phyloP scores from a whole-genome alignment of 2,797 vertebrate species.

The Pipistrellus pipistrellus region DNA sequence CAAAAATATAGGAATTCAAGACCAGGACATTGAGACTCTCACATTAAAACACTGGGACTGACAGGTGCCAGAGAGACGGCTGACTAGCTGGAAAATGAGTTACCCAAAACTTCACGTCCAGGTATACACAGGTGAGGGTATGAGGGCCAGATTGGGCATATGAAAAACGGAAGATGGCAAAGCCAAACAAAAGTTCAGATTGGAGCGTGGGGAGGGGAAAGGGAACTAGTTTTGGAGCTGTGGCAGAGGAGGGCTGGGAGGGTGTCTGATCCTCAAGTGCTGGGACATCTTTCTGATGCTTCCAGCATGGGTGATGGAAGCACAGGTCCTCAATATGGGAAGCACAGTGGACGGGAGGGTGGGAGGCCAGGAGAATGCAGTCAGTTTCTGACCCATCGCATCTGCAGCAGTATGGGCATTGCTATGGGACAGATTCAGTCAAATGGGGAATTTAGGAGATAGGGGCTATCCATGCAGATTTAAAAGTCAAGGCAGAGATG shows the following conservation, averaged over 20 bases:
- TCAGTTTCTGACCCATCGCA: background rate
- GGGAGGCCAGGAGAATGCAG: background rate
- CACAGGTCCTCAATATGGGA: no score
- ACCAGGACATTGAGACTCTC: background rate
- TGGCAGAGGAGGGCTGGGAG: background rate
- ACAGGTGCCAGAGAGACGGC: background rate
- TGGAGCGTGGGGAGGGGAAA: background rate
- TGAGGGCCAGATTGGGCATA: background rate
- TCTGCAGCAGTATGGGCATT: background rate
- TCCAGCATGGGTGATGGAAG: background rate
- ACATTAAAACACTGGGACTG: background rate
- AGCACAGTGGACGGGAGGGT: background rate
- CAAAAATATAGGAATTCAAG: background rate
- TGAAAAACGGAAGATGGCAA: background rate
- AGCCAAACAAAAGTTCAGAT: background rate
- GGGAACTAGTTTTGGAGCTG: background rate
- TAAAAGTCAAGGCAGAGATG: background rate
- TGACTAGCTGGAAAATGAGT: background rate
- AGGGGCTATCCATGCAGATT: background rate
- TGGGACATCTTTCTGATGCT: background rate
- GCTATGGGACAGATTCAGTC: background rate
- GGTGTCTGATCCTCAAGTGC: background rate
- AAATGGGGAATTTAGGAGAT: background rate
- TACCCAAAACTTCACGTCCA: background rate
- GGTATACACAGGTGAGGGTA: accelerated